Percentiles rank a stretch among this genome's conserved stretches.
Evolutionary conservation across 2,888 invertebrate genomes (phyloP).

Genomic region (Ceriagrion tenellum): DNA sequence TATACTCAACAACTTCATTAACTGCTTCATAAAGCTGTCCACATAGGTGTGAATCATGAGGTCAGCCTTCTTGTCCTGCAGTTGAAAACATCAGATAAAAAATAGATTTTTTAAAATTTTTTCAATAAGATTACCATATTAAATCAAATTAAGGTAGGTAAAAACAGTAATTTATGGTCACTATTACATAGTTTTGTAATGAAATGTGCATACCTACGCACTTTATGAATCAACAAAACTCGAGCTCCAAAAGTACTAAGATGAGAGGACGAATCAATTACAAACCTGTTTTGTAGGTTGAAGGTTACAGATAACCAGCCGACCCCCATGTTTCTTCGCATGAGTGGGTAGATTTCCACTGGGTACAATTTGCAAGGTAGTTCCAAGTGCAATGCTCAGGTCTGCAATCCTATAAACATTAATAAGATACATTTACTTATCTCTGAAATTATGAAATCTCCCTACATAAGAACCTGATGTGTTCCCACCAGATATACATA

Average conservation of each 20-base stretch:
- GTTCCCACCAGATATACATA: too few relatives aligned
- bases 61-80: slow-evolving; percentile 94
- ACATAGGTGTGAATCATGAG: slow-evolving; percentile 93
- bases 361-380: slow-evolving; percentile 98
- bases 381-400: slow-evolving; percentile 95
- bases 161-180: too few relatives aligned
- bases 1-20: slow-evolving; percentile 87
- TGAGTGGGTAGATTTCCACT: slow-evolving; percentile 95
- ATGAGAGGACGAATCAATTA: slow-evolving; percentile 70
- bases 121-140: too few relatives aligned
- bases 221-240: too few relatives aligned
- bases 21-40: slow-evolving; percentile 87
- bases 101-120: neutral
- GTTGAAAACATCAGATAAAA: slow-evolving; percentile 71
- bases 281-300: slow-evolving; percentile 98
- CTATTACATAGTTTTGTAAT: too few relatives aligned
- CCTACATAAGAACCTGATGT: too few relatives aligned
- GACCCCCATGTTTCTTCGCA: slow-evolving; percentile 91
- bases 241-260: too few relatives aligned
- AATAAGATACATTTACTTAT: slow-evolving; percentile 11
- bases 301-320: slow-evolving; percentile 95
- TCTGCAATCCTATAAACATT: slow-evolving; percentile 89
- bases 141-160: too few relatives aligned
- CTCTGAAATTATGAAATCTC: too few relatives aligned
- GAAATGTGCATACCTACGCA: too few relatives aligned